Percentiles rank a stretch among this genome's conserved stretches.
Conservation (phyloP, 2,797 vertebrate genomes). For the Anabacerthia variegaticeps region DNA sequence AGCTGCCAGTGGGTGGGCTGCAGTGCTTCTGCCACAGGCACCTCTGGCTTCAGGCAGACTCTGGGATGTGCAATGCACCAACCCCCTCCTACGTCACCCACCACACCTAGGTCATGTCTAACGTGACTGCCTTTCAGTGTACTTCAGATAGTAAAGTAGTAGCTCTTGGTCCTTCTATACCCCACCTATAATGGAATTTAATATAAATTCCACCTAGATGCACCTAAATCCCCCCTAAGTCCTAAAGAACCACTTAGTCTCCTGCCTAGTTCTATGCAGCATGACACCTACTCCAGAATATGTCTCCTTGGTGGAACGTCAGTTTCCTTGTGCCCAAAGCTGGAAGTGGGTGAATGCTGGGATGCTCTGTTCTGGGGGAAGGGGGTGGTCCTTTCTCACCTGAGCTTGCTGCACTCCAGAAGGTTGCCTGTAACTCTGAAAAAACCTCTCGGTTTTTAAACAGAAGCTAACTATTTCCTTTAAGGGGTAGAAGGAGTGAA, state of each 20-base stretch:
- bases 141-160: neutral
- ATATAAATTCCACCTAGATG: neutral
- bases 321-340: neutral
- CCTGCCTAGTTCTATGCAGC: neutral
- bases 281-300: neutral
- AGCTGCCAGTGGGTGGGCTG: neutral
- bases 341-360: neutral
- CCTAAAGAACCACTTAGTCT: neutral
- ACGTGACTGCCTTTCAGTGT: neutral
- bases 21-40: neutral
- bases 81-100: neutral
- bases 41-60: neutral
- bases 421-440: neutral
- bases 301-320: neutral
- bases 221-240: neutral
- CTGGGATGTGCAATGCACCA: neutral
- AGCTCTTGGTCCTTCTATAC: neutral
- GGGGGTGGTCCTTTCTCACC: neutral
- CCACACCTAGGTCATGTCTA: neutral
- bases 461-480: neutral
- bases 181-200: neutral
- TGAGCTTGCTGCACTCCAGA: neutral
- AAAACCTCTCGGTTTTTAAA: neutral
- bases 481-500: neutral
- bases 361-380: neutral